Base-by-base conservation (phyloP, 2,113 vertebrate species). In the Hippocampus mohnikei region DNA sequence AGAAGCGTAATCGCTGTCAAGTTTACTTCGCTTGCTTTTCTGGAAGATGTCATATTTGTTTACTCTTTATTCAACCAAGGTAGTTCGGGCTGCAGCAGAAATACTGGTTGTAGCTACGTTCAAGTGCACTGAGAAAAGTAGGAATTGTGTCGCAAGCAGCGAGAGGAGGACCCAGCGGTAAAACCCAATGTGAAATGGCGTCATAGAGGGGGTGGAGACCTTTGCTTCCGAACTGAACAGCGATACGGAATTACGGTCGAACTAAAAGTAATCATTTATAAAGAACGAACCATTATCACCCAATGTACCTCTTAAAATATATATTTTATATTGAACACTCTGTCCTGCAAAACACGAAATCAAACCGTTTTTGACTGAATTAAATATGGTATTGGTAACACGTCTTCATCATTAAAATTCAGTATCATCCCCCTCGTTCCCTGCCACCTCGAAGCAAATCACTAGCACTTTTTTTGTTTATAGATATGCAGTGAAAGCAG, bases 11-110 rank as follows among this genome's bases (percentile, higher is more conserved):
- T 64, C 18, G 74, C 11, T 29, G 71, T 44, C 21, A 80, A 1
- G 59, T 37, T 37, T 37, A 46, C 65, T 46, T 72, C n/a, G 18
- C n/a, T 44, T 8, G 77, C 63, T 70, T 66, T 62, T 33, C 80
- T 76, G 10, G 50, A 15, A 29, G 44, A 72, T 74, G 66, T 84
- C 90, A 91, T 91, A 15, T 73, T 85, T 79, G 66, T 77, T 75
- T 61, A 25, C 18, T 63, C 0, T 68, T 70, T 55, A 41, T 41
- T 71, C 63, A 4, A 16, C n/a, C 7, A 13, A 40, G 53, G 4
- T 37, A 55, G 65, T 55, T 29, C 42, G 6, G 48, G 42, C 50
- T 40, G 37, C 48, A 6, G 41, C n/a, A 59, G 12, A 56, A 63
- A 2, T 5, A 33, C 63, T 10, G 3, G 62, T 58, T 12, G 5